phyloP scores from a whole-genome alignment of 2,113 vertebrate species.

The Anoura caudifer region DNA sequence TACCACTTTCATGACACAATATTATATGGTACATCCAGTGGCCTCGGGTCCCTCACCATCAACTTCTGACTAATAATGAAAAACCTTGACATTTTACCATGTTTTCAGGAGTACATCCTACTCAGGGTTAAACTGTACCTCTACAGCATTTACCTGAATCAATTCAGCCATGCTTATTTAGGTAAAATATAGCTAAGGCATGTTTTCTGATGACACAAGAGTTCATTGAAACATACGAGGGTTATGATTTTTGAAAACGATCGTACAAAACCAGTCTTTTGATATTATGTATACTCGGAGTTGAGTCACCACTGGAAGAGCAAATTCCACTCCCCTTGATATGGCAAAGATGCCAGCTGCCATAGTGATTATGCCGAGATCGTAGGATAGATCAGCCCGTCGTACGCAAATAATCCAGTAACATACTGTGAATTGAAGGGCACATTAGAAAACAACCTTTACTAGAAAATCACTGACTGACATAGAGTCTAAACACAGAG shows the following conservation, averaged over 20 bases:
- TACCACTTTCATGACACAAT: neutral
- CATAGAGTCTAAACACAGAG: neutral
- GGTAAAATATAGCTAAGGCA: neutral
- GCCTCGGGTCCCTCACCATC: neutral
- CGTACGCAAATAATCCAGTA: neutral
- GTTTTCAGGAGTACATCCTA: neutral
- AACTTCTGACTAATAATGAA: neutral
- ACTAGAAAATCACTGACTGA: neutral
- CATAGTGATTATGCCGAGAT: neutral
- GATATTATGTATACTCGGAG: neutral
- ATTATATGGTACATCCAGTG: neutral
- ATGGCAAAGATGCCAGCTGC: neutral
- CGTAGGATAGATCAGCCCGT: neutral
- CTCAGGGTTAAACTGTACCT: neutral
- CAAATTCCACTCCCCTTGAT: neutral
- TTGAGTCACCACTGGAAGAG: neutral
- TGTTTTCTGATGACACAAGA: neutral
- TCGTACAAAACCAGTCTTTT: neutral
- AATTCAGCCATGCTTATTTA: slow-evolving; percentile 17
- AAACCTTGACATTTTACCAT: neutral
- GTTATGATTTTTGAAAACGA: neutral
- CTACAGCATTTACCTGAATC: neutral
- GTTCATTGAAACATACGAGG: neutral
- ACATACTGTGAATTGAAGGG: neutral
- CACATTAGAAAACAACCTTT: neutral